Conservation (phyloP, 2,797 vertebrate genomes). For the Poeciliopsis turneri region DNA sequence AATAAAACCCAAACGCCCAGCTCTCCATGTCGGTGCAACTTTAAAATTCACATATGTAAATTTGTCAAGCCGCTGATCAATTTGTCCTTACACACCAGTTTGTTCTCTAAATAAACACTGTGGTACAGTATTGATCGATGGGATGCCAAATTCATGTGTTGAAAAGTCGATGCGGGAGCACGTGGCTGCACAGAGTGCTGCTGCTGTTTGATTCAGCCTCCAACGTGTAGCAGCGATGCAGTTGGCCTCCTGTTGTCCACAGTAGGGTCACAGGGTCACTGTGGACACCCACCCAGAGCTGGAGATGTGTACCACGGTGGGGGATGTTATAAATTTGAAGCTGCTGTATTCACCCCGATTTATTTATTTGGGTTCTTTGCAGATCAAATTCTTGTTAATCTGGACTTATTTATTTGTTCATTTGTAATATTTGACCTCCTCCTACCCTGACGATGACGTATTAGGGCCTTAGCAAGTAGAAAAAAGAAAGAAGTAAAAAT, state of each 20-base stretch:
- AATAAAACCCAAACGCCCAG: not conserved
- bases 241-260: not conserved
- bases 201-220: conserved; percentile 12
- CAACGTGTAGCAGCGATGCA: not conserved
- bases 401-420: not conserved
- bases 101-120: conserved; percentile 52
- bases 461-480: too few species aligned
- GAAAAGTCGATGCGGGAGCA: conserved; percentile 62
- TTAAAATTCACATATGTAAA: conserved; percentile 3
- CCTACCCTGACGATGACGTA: not conserved
- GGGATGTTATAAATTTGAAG: not conserved
- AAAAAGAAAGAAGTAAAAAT: too few species aligned
- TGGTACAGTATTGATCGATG: conserved; percentile 59
- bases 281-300: not conserved
- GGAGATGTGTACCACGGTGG: not conserved
- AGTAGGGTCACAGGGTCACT: not conserved
- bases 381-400: not conserved
- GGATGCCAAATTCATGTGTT: conserved; percentile 67
- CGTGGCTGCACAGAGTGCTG: conserved; percentile 58
- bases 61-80: conserved; percentile 1
- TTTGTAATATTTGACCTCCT: not conserved
- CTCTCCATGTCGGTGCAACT: not conserved
- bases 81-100: conserved; percentile 31
- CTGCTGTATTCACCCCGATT: not conserved
- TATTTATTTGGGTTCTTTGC: not conserved